Conservation (phyloP, 2,888 invertebrate species). For the Eupithecia vulgata region DNA sequence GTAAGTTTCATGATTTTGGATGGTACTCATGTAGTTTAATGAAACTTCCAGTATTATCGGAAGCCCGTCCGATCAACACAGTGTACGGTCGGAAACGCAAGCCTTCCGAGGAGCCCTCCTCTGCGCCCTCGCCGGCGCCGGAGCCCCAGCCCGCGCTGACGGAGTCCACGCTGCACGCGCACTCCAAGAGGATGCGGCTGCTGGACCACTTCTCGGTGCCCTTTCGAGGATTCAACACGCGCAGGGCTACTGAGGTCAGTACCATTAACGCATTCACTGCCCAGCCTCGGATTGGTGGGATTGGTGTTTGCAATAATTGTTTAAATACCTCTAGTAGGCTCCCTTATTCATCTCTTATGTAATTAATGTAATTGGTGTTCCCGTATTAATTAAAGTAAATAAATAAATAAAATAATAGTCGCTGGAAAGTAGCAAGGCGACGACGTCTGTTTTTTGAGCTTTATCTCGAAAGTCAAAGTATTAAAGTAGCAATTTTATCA, state of each 20-base stretch:
- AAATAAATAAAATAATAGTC: no score
- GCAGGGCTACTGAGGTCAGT: slow-evolving; percentile 39
- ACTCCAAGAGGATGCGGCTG: slow-evolving; percentile 64
- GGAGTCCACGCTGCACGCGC: slow-evolving; percentile 22
- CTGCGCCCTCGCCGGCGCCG: background rate
- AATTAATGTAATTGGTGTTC: no score
- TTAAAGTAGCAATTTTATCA: background rate
- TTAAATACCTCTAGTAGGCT: no score
- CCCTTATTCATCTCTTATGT: no score
- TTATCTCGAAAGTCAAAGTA: no score
- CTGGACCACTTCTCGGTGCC: slow-evolving; percentile 64
- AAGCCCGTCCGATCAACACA: slow-evolving; percentile 68
- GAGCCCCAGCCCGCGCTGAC: slow-evolving; percentile 1
- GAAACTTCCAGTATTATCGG: slow-evolving; percentile 22
- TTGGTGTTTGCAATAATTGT: no score
- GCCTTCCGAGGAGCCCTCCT: slow-evolving; percentile 53
- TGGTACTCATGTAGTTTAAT: background rate
- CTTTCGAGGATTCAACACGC: slow-evolving; percentile 48
- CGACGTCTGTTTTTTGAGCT: no score
- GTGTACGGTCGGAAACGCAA: slow-evolving; percentile 79
- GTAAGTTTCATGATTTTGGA: no score
- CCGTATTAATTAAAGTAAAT: no score
- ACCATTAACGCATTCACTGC: background rate
- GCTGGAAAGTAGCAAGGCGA: no score
- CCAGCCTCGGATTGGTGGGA: no score